Conservation (phyloP, 2,888 invertebrate genomes). For the Stenurella melanura region DNA sequence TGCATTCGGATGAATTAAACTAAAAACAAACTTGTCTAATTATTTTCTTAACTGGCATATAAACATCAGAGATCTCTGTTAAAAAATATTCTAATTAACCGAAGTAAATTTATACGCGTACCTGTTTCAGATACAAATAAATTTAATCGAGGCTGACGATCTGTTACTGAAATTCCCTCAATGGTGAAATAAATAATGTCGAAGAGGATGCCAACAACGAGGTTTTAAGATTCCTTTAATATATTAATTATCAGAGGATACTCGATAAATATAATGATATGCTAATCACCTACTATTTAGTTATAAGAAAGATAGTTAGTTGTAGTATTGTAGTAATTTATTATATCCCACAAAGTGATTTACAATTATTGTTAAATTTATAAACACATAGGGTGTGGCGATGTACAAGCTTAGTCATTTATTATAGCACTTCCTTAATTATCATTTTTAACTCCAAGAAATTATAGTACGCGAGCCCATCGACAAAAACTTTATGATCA, state of each 20-base stretch:
- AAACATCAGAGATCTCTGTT: constrained; percentile 23
- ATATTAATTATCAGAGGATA: constrained; percentile 24
- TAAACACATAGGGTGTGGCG: constrained; percentile 16
- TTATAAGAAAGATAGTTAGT: constrained; percentile 14
- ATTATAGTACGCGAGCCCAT: too few species aligned
- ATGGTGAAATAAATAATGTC: constrained; percentile 19
- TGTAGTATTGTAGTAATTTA: constrained; percentile 23
- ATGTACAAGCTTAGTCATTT: background rate
- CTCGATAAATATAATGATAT: constrained; percentile 16
- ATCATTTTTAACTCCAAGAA: background rate
- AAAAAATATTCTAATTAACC: constrained; percentile 32
- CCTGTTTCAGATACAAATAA: constrained; percentile 18
- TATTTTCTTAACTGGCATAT: constrained; percentile 26
- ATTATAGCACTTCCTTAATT: background rate
- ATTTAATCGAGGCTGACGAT: constrained; percentile 26
- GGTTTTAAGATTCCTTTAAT: constrained; percentile 13
- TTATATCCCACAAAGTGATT: constrained; percentile 14
- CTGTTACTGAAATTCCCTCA: constrained; percentile 9
- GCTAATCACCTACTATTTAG: constrained; percentile 26
- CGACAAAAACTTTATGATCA: too few species aligned
- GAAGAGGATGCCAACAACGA: background rate
- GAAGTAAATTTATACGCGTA: constrained; percentile 30
- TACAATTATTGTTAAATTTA: constrained; percentile 11
- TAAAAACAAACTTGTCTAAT: constrained; percentile 30
- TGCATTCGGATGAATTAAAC: constrained; percentile 47